Percentiles rank a stretch among this genome's conserved stretches.
phyloP scores from a whole-genome alignment of 2,113 vertebrate genomes.

The Sylvia atricapilla region DNA sequence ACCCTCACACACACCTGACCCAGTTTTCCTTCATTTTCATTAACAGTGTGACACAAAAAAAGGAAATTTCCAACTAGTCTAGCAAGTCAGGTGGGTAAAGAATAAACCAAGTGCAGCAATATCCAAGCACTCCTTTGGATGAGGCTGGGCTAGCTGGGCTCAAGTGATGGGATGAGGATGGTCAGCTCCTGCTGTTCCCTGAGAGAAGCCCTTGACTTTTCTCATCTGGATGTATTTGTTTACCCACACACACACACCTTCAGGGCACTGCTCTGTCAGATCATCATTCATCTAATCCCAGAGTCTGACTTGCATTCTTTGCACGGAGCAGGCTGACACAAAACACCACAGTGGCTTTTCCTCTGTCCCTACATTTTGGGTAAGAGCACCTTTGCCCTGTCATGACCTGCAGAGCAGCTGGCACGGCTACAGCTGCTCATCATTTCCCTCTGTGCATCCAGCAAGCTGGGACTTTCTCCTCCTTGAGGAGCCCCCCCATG shows the following conservation, averaged over 20 bases:
- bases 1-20: neutral
- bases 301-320: neutral
- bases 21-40: neutral
- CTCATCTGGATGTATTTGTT: neutral
- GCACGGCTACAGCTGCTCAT: neutral
- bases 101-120: neutral
- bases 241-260: neutral
- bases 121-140: neutral
- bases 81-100: neutral
- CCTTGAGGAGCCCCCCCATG: neutral
- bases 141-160: neutral
- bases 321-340: neutral
- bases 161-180: fast-evolving
- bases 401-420: neutral
- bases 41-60: neutral
- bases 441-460: neutral
- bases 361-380: neutral
- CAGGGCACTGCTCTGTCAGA: neutral
- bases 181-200: neutral
- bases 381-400: neutral
- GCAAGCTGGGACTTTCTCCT: neutral
- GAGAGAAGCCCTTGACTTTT: neutral
- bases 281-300: neutral
- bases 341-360: neutral
- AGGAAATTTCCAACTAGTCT: neutral